A percentile compares a stretch with the other conserved stretches of the same genome.
Evolutionary conservation across 2,797 vertebrate species (phyloP).

Genomic region (Vultur gryphus): DNA sequence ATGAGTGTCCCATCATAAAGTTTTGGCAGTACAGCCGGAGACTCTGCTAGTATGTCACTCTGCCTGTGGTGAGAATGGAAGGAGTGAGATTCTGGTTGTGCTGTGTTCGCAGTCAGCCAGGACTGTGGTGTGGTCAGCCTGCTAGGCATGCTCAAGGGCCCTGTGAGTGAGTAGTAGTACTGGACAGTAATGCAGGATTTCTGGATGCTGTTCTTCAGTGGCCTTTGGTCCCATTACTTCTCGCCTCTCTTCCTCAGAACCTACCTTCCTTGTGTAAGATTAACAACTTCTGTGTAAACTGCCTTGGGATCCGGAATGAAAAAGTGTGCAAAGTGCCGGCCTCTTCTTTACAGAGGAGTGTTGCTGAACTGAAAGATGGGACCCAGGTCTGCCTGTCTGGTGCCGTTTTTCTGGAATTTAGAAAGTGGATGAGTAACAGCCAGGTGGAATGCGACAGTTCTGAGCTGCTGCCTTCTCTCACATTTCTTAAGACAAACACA

Average conservation of each 20-base stretch:
- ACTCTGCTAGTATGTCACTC: background rate
- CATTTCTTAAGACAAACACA: background rate
- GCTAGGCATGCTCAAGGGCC: background rate
- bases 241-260: background rate
- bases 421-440: background rate
- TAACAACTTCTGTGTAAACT: background rate
- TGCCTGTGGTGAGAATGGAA: background rate
- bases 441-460: background rate
- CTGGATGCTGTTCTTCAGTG: background rate
- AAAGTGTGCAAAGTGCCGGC: background rate
- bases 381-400: background rate
- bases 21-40: background rate
- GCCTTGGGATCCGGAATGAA: background rate
- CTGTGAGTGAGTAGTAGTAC: background rate
- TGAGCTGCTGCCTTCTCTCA: background rate
- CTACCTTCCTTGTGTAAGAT: background rate
- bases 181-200: background rate
- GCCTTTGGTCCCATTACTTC: background rate
- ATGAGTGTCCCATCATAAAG: background rate
- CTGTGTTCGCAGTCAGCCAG: background rate
- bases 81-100: background rate
- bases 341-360: no score
- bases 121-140: background rate
- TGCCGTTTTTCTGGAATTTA: background rate
- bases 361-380: background rate